Conservation (phyloP, 2,888 invertebrate species). For the Schizotus pectinicornis region DNA sequence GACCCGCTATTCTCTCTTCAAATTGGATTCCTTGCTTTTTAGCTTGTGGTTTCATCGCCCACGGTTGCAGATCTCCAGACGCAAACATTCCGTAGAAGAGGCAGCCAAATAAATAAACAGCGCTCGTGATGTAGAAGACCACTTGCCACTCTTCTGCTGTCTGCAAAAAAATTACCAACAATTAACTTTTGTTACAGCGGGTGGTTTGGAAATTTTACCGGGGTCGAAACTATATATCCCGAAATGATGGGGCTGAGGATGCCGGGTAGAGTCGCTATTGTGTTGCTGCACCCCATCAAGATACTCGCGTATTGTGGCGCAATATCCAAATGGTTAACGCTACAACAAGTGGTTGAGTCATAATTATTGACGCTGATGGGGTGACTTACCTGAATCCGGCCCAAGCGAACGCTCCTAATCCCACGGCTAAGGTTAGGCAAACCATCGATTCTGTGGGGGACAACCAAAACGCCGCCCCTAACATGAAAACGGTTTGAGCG, state of each 20-base stretch:
- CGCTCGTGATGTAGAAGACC: conserved; percentile 85
- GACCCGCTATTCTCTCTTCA: too few relatives aligned
- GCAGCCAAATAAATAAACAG: conserved; percentile 83
- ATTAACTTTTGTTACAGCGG: neutral
- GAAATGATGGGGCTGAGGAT: conserved; percentile 80
- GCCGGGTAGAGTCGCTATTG: conserved; percentile 88
- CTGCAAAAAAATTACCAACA: conserved; percentile 29
- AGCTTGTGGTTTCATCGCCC: conserved; percentile 64
- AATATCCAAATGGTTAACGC: conserved; percentile 82
- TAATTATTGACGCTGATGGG: neutral
- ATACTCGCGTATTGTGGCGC: conserved; percentile 92
- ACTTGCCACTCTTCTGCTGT: conserved; percentile 68
- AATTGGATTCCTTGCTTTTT: too few relatives aligned
- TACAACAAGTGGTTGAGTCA: conserved; percentile 45
- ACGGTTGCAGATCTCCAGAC: conserved; percentile 82
- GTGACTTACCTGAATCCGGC: conserved; percentile 79
- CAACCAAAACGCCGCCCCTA: conserved; percentile 77
- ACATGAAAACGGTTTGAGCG: conserved; percentile 85
- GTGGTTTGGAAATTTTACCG: conserved; percentile 13
- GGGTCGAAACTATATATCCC: conserved; percentile 45
- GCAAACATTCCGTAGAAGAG: conserved; percentile 81
- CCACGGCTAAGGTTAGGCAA: conserved; percentile 88
- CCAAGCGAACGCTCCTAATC: conserved; percentile 92
- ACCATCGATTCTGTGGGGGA: conserved; percentile 72
- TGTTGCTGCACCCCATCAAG: conserved; percentile 91